Percentiles rank a stretch among this genome's conserved stretches.
Conservation (phyloP, 2,888 invertebrate genomes). For the Callyntrura sp. region DNA sequence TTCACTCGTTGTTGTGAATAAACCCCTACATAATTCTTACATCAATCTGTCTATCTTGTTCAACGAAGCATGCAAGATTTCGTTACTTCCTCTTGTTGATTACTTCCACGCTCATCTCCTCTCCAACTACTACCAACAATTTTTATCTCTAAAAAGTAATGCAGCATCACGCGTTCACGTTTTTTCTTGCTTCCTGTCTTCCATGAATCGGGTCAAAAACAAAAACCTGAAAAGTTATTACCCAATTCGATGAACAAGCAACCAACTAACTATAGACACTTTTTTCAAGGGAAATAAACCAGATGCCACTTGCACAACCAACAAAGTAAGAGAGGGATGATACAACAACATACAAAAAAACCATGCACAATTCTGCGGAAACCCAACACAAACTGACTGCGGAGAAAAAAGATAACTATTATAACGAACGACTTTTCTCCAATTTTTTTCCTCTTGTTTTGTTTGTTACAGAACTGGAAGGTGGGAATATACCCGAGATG, state of each 20-base stretch:
- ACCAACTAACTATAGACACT: background rate
- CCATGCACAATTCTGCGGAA: background rate
- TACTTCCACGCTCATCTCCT: constrained; percentile 16
- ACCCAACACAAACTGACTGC: background rate
- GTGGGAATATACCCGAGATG: background rate
- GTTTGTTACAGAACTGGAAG: background rate
- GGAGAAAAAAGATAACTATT: background rate
- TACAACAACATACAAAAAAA: background rate
- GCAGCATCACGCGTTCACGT: background rate
- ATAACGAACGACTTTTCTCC: background rate
- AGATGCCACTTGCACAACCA: constrained; percentile 35
- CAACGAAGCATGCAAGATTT: background rate
- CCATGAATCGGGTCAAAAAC: constrained; percentile 10
- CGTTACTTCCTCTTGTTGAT: constrained; percentile 41
- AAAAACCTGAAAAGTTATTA: background rate
- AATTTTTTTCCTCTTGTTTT: background rate
- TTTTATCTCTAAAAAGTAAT: background rate
- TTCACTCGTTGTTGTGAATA: background rate
- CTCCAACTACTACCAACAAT: background rate
- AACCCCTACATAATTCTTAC: background rate
- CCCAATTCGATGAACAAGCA: background rate
- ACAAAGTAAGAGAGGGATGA: background rate
- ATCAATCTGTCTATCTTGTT: background rate
- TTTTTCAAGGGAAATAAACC: constrained; percentile 31
- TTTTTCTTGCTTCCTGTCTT: too few relatives aligned